These are phyloP conservation scores for Crotalus horridus DNA, from an alignment of 2,113 vertebrate species.

Conservation along the genomic window DNA sequence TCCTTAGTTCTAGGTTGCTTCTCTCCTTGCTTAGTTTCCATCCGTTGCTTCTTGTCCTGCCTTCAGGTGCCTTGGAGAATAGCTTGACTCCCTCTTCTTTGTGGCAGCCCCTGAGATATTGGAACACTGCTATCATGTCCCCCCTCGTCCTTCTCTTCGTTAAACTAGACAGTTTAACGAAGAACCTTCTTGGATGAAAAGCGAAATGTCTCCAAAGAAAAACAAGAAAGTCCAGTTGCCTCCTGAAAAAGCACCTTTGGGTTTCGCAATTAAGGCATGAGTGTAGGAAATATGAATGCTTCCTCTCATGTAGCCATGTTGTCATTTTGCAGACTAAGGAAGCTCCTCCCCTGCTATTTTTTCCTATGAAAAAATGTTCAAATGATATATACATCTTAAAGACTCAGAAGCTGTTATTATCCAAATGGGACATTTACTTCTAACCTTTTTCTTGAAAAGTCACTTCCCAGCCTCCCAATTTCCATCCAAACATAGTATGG, in stretches of 20 bases:
- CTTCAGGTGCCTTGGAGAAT: no score
- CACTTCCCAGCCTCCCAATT: neutral
- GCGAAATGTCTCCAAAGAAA: rapidly evolving
- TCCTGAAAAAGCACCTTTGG: neutral
- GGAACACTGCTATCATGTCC: no score
- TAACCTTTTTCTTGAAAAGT: neutral
- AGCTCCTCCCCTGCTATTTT: neutral
- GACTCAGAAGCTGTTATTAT: neutral
- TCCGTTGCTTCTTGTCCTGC: no score
- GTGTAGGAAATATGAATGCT: neutral
- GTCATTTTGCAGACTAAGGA: neutral
- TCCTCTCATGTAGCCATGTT: neutral
- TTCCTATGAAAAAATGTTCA: neutral
- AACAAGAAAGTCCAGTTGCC: neutral
- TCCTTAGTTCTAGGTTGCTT: no score
- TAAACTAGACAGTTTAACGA: no score
- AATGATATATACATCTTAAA: neutral
- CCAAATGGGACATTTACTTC: neutral
- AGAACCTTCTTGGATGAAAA: neutral
- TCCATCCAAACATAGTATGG: neutral
- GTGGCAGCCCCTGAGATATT: no score
- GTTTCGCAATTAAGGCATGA: neutral
- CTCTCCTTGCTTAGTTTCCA: no score
- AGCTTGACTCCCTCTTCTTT: no score
- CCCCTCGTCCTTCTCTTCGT: no score